A percentile compares a stretch with the other conserved stretches of the same genome.
phyloP scores from a whole-genome alignment of 1,140 invertebrate species.

The Drosophila grimshawi region DNA sequence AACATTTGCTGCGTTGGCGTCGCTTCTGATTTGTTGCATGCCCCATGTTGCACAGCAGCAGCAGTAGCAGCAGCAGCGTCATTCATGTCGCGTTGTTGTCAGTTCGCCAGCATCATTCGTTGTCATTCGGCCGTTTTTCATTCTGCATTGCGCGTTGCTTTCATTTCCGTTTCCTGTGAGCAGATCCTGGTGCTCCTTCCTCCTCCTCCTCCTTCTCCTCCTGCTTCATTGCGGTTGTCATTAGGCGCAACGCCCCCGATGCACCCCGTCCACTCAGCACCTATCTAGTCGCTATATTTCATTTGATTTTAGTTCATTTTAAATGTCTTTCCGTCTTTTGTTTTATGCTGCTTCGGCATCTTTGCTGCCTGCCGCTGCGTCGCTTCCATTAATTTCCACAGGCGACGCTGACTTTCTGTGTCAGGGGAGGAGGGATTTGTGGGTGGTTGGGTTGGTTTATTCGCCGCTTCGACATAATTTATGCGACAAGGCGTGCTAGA shows the following conservation, averaged over 20 bases:
- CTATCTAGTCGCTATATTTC: slow-evolving; percentile 59
- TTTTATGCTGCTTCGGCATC: slow-evolving; percentile 78
- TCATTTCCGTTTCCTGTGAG: slow-evolving; percentile 53
- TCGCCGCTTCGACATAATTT: slow-evolving; percentile 69
- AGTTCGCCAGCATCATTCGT: slow-evolving; percentile 21
- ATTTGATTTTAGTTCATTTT: slow-evolving; percentile 83
- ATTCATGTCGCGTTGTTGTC: slow-evolving; percentile 19
- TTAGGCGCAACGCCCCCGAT: slow-evolving; percentile 48
- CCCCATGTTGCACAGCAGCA: slow-evolving; percentile 16
- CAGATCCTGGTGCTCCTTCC: neutral
- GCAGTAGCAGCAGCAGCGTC: slow-evolving; percentile 16
- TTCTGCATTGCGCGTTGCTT: slow-evolving; percentile 55
- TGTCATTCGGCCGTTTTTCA: slow-evolving; percentile 59
- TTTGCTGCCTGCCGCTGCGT: slow-evolving; percentile 51
- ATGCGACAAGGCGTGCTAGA: slow-evolving; percentile 78
- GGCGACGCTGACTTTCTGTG: slow-evolving; percentile 28
- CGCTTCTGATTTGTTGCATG: slow-evolving; percentile 68
- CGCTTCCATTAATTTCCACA: slow-evolving; percentile 57
- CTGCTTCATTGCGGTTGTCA: slow-evolving; percentile 64
- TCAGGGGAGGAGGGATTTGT: too few species aligned
- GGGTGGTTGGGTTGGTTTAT: neutral
- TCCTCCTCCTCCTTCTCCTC: neutral
- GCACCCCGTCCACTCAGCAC: neutral
- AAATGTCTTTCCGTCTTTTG: slow-evolving; percentile 77
- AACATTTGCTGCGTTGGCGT: slow-evolving; percentile 61